Base-by-base conservation (phyloP, 1,140 invertebrate genomes). In the Batillaria attramentaria region DNA sequence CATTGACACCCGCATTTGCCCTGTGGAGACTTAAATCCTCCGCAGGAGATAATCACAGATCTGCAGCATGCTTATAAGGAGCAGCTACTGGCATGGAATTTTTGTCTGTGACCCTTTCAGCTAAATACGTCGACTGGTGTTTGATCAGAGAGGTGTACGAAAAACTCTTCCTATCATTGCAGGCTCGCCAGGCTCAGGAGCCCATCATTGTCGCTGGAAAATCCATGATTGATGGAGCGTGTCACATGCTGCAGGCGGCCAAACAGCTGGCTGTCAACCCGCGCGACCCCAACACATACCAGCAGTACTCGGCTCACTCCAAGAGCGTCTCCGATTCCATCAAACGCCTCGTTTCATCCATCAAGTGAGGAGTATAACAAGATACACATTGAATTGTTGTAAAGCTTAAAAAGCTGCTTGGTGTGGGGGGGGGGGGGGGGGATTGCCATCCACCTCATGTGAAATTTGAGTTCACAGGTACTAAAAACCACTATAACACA, bases 241-340 rank as follows among this genome's bases (percentile, higher is more conserved):
- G 95, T 88, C 93, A 95, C 18, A 98, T 99, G 95, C 94, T 99
- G 46, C 93, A 94, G 83, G 94, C 97, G 0, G 97, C 97, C 0
- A 98, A 97, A 89, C 95, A 94, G 75, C 91, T 99, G 37, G 96
- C 96, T 3, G 93, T 97, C 0, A 95, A 95, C 78, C 96, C 97
- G 0, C 95, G 95, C 82, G 98, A 99, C 92, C 96, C 97, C 1
- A 94, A 95, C 3, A 96, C 96, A 5, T 99, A 98, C 97, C 97
- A 98, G 88, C 92, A 95, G 57, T 93, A 99, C 72, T 97, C 98
- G 0, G 95, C 94, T 84, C 96, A 98, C 90, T 98, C 97, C 85
- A 98, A 97, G 90, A 95, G 94, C 84, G 97, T 99, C 0, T 98
- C 97, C 24, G 97, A 99, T 88, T 96, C 97, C 0, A 99, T 99